Evolutionary conservation across 2,888 invertebrate genomes (phyloP).

Genomic region (Apamea sordens): DNA sequence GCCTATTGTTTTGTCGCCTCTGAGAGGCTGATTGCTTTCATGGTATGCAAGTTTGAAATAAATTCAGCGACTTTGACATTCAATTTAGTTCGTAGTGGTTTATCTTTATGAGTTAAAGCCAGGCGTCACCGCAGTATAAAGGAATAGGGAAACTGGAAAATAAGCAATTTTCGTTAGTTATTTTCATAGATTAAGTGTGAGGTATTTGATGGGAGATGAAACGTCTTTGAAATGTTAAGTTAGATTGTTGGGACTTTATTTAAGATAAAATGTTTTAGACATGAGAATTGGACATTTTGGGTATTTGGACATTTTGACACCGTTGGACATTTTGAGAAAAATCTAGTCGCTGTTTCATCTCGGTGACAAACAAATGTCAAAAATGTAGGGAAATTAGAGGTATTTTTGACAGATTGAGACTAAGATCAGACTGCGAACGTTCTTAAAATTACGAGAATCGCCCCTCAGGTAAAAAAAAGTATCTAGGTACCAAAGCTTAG

Average conservation of each 20-base stretch:
- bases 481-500: too few species aligned
- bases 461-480: too few species aligned
- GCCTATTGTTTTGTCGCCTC: slow-evolving; percentile 39
- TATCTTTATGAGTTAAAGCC: slow-evolving; percentile 15
- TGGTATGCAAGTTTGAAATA: slow-evolving; percentile 43
- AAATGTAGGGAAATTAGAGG: too few species aligned
- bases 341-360: too few species aligned
- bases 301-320: too few species aligned
- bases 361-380: too few species aligned
- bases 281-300: too few species aligned
- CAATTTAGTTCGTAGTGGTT: slow-evolving; percentile 41
- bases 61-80: slow-evolving; percentile 47
- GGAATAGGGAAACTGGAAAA: neutral
- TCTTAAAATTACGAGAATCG: too few species aligned
- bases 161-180: slow-evolving; percentile 9
- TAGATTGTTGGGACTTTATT: neutral
- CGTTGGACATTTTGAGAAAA: too few species aligned
- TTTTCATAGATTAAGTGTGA: slow-evolving; percentile 21
- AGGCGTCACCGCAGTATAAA: neutral
- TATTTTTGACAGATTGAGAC: too few species aligned
- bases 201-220: slow-evolving; percentile 19
- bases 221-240: slow-evolving; percentile 10
- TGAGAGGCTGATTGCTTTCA: slow-evolving; percentile 22
- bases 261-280: neutral
- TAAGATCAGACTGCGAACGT: too few species aligned